Evolutionary conservation across 2,113 vertebrate species (phyloP).

Genomic region (Anguilla rostrata): DNA sequence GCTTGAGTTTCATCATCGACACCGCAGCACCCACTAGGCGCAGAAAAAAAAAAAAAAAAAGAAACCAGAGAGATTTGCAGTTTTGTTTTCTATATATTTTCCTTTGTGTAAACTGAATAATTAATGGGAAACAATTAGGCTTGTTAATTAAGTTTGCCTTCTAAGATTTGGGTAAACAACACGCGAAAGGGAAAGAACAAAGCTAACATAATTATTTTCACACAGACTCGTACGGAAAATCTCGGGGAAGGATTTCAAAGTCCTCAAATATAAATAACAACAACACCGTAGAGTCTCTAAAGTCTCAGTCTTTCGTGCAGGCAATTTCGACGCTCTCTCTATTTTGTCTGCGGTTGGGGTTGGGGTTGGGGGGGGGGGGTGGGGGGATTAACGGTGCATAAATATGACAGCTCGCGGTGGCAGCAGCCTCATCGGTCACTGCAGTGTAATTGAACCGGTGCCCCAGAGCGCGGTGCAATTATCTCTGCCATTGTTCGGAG

Average conservation of each 20-base stretch:
- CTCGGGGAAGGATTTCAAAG: neutral
- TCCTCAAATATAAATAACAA: neutral
- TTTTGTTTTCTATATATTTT: neutral
- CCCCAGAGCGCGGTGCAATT: neutral
- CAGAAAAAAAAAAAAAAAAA: neutral
- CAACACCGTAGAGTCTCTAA: neutral
- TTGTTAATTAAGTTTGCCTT: constrained; percentile 9
- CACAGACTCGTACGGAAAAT: neutral
- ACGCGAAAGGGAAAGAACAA: neutral
- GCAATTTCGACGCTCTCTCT: neutral
- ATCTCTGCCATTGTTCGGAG: neutral
- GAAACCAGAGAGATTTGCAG: neutral
- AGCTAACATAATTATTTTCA: constrained; percentile 2
- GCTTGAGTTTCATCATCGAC: neutral
- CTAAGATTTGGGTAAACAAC: neutral
- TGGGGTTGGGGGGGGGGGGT: neutral
- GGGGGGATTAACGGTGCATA: neutral
- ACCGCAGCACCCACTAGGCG: neutral
- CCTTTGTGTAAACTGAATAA: neutral
- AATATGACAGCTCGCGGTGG: neutral
- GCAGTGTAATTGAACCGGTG: neutral
- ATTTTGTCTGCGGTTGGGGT: neutral
- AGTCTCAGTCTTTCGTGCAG: neutral
- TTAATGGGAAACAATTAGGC: neutral
- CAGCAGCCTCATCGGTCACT: neutral